Base-by-base conservation (phyloP, 2,797 vertebrate genomes). In the Acipenser ruthenus region DNA sequence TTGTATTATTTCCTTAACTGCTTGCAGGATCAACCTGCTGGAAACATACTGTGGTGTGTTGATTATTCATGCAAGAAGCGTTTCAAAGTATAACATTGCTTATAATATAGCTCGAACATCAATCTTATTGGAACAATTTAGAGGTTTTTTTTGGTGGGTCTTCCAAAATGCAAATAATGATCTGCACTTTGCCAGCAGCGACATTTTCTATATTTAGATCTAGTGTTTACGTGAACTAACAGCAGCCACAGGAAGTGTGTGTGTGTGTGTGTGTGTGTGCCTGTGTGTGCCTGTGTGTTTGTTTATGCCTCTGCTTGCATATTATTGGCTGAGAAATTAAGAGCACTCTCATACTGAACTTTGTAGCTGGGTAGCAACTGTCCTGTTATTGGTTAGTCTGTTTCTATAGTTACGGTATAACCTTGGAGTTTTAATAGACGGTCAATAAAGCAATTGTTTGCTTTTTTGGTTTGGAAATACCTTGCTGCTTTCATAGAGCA, bases 391-490 rank as follows among this genome's bases (percentile, higher is more conserved):
- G 64, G 63, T 63, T 53, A 49, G 49, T 7, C 6, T 58, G 68
- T 69, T 66, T 65, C 68, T 62, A 68, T 72, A 66, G 68, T 61
- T 66, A 66, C 58, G 47, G 15, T 72, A 60, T 68, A 65, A 70
- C 66, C 67, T 72, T 67, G 67, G 56, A 61, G 50, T 61, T 68
- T 68, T 64, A 60, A 52, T 64, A 67, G 60, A 48, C 37, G 37
- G 52, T 50, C 60, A 69, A 51, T 53, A 62, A 64, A 62, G 13
- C 59, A 23, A 65, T 65, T 63, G 52, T 68, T 68, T 65, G 69
- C 51, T 69, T 73, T 68, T 69, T 56, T 60, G 53, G 55, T 73
- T 70, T 71, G 52, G 52, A 61, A 69, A 65, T 53, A 52, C 64
- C 49, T 62, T 70, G 60, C 64, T 66, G 68, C 63, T 70, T 66